Evolutionary conservation across 1,140 invertebrate genomes (phyloP), one percentile per base, ranked within the genome.

Genomic region (Hormaphis cornu): DNA sequence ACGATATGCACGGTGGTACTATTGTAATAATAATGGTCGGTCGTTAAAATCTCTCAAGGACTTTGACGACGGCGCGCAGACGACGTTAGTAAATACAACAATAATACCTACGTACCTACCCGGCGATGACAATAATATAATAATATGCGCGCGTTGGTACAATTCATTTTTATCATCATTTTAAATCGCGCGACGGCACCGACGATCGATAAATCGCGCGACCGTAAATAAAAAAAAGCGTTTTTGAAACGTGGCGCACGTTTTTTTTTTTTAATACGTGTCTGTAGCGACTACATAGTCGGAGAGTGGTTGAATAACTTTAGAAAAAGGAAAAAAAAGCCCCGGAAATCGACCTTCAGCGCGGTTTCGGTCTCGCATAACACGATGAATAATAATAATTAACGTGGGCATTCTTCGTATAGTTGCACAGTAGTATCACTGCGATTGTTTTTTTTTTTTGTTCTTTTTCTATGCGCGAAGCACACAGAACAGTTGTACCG

Each of bases 11-110:
- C n/a, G n/a, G n/a, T n/a, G n/a, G n/a, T n/a, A n/a, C n/a, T n/a
- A n/a, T n/a, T n/a, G n/a, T n/a, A n/a, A n/a, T n/a, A n/a, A 46
- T 50, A 66, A 50, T 48, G 61, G 61, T 33, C 61, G 61, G 61
- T 66, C 61, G 61, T 66, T 66, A 66, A 66, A 66, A 66, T 66
- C 61, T 66, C 61, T 12, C 61, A 66, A 66, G 61, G 61, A 66
- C 61, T 28, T 18, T 18, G 28, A 4, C 24, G 12, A 18, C 24
- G 48, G 48, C 28, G 48, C 48, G 48, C 48, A 48, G 44, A 48
- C 44, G 22, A 14, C 20, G 18, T n/a, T 42, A 42, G 9, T 24
- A 20, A 20, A 12, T 50, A 16, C 16, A 16, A 26, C 22, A 7
- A 22, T 50, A 14, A n/a, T n/a, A n/a, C n/a, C n/a, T n/a, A n/a